Percentiles rank a stretch among this genome's conserved stretches.
Evolutionary conservation across 2,888 invertebrate genomes (phyloP).

Genomic region (Coremacera marginata): DNA sequence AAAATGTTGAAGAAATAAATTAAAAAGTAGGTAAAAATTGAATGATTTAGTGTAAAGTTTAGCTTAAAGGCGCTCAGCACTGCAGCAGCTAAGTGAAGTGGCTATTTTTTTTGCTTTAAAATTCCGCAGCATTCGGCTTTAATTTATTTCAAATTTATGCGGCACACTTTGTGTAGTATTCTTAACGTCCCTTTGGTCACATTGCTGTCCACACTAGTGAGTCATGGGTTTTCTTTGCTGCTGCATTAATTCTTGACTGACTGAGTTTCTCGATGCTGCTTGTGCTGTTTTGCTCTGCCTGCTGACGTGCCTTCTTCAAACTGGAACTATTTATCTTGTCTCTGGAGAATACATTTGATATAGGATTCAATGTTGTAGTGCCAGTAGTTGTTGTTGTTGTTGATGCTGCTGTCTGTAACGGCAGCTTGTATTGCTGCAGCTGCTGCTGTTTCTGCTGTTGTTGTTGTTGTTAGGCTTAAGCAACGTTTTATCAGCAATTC

Average conservation of each 20-base stretch:
- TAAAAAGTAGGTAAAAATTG: not conserved
- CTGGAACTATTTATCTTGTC: conserved; percentile 27
- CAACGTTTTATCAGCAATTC: conserved; percentile 15
- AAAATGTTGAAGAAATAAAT: not conserved
- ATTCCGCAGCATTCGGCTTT: not conserved
- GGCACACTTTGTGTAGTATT: conserved; percentile 22
- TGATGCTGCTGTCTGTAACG: conserved; percentile 18
- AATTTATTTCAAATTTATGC: conserved; percentile 45
- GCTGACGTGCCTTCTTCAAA: conserved; percentile 18
- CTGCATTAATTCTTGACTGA: not conserved
- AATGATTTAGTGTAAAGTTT: not conserved
- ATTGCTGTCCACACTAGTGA: conserved; percentile 25
- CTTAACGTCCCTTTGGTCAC: conserved; percentile 36
- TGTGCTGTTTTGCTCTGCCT: conserved; percentile 4
- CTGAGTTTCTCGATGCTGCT: not conserved
- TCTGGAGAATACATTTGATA: conserved; percentile 24
- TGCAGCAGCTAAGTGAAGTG: not conserved
- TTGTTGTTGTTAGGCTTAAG: conserved; percentile 7
- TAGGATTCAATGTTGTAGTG: conserved; percentile 3
- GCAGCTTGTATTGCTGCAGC: not conserved
- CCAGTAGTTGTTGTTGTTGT: conserved; percentile 1
- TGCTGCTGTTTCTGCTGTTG: not conserved
- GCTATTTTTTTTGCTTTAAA: not conserved
- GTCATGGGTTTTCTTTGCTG: not conserved
- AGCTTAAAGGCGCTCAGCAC: not conserved